Conservation (phyloP, 23 tunicate species). For the Oikopleura dioica region DNA sequence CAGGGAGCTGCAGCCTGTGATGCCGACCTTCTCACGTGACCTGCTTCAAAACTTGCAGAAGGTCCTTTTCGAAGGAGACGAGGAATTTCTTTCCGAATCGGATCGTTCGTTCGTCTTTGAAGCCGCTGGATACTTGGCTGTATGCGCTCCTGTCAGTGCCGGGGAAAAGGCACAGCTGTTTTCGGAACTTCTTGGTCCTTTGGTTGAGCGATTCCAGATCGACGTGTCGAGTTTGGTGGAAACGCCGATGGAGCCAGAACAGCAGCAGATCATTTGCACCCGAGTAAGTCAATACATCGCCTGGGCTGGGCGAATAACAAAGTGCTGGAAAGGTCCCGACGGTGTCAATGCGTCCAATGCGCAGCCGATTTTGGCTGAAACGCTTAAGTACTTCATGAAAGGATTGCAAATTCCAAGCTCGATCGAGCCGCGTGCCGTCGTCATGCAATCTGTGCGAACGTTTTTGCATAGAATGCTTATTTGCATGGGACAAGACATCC, state of each 20-base stretch:
- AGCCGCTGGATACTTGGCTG: not conserved
- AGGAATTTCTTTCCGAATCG: not conserved
- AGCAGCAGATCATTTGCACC: not conserved
- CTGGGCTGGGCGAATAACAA: not conserved
- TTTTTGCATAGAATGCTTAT: constrained; percentile 97
- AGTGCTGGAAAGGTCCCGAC: constrained; percentile 13
- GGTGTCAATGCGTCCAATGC: not conserved
- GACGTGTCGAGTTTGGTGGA: not conserved
- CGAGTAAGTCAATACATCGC: not conserved
- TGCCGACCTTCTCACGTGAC: not conserved
- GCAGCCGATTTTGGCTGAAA: not conserved
- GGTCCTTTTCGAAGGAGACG: not conserved
- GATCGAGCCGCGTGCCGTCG: not conserved
- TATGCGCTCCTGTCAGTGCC: not conserved
- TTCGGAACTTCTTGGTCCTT: not conserved
- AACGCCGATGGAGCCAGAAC: not conserved
- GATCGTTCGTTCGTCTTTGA: not conserved
- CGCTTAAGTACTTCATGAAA: not conserved
- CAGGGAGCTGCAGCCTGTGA: constrained; percentile 19
- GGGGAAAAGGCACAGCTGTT: not conserved
- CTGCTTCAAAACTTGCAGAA: no score
- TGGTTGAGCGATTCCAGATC: not conserved
- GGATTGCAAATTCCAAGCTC: not conserved
- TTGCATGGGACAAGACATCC: constrained; percentile 67
- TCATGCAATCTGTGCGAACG: constrained; percentile 31